Evolutionary conservation across 1,140 invertebrate genomes (phyloP).

Genomic region (Halotydeus destructor): DNA sequence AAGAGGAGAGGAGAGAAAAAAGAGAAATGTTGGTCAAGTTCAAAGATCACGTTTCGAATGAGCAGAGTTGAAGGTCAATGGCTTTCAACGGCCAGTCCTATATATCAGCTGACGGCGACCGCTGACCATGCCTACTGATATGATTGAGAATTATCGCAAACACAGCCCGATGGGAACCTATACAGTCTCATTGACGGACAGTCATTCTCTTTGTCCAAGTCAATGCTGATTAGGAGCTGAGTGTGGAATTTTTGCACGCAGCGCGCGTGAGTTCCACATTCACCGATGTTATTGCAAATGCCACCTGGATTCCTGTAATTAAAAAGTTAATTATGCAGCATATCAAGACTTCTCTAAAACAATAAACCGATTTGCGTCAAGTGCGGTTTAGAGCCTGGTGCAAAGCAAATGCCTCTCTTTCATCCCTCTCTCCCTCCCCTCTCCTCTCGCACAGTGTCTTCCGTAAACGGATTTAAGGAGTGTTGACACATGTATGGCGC

Average conservation of each 20-base stretch:
- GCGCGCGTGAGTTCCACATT: constrained; percentile 17
- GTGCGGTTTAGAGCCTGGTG: neutral
- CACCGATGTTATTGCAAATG: constrained; percentile 15
- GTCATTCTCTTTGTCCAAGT: constrained; percentile 14
- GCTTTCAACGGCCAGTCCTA: no score
- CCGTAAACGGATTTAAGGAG: neutral
- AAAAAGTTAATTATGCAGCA: constrained; percentile 3
- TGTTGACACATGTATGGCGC: neutral
- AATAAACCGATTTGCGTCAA: neutral
- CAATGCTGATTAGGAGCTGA: constrained; percentile 18
- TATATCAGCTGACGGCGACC: no score
- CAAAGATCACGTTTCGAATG: no score
- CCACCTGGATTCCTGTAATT: constrained; percentile 14
- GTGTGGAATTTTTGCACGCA: constrained; percentile 20
- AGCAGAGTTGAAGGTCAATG: no score
- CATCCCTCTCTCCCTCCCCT: neutral
- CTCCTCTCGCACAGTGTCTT: neutral
- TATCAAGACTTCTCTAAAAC: neutral
- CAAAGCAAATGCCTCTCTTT: neutral
- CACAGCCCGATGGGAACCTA: constrained; percentile 19
- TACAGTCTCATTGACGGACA: constrained; percentile 19
- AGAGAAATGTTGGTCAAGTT: no score
- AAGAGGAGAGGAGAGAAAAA: no score
- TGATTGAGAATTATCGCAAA: constrained; percentile 11
- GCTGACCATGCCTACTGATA: no score